Conservation (phyloP, 2,888 invertebrate species). For the Conistra vaccinii region DNA sequence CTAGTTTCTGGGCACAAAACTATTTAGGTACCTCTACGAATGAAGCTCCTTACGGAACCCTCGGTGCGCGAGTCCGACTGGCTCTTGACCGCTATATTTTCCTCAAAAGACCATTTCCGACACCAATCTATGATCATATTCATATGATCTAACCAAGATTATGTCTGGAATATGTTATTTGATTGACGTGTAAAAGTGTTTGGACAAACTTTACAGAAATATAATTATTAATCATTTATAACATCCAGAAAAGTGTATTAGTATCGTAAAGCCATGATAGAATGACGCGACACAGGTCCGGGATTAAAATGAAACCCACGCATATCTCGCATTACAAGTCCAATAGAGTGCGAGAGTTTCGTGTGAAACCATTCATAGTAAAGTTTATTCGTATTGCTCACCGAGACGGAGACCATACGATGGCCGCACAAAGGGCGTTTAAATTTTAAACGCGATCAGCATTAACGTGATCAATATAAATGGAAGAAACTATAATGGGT, state of each 20-base stretch:
- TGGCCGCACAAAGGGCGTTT: constrained; percentile 71
- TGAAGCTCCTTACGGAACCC: too few species aligned
- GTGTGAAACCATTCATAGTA: constrained; percentile 73
- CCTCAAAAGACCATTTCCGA: too few species aligned
- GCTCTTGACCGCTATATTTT: too few species aligned
- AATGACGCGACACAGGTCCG: constrained; percentile 71
- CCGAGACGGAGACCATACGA: constrained; percentile 60
- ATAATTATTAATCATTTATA: not conserved
- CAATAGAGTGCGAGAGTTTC: constrained; percentile 66
- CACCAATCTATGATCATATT: too few species aligned
- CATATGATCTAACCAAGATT: too few species aligned
- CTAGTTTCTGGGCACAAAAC: too few species aligned
- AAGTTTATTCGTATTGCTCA: constrained; percentile 73
- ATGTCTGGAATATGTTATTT: too few species aligned
- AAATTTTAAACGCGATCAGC: constrained; percentile 76
- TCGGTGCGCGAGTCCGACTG: too few species aligned
- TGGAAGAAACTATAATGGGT: constrained; percentile 80
- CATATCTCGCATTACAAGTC: constrained; percentile 76
- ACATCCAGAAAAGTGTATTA: constrained; percentile 14
- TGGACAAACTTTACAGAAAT: too few species aligned
- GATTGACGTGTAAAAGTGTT: too few species aligned
- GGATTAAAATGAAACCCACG: constrained; percentile 81
- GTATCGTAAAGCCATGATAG: constrained; percentile 76
- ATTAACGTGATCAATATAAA: constrained; percentile 80
- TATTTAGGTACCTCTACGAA: too few species aligned